Percentiles rank a stretch among this genome's conserved stretches.
These are phyloP conservation scores for Xiphias gladius DNA, from an alignment of 2,113 vertebrate genomes.

Conservation along the genomic window DNA sequence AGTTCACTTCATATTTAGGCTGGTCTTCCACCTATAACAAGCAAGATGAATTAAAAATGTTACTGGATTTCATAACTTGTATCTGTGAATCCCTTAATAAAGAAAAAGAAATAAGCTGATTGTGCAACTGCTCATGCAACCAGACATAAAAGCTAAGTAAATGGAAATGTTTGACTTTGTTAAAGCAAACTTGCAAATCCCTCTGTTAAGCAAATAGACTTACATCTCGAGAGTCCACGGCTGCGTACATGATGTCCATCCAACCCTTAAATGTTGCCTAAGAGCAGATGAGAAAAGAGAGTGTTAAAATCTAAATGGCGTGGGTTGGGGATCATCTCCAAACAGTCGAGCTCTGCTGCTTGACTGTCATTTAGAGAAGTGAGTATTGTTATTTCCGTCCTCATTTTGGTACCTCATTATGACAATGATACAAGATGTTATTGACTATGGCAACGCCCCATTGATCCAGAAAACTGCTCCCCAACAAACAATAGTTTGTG, in stretches of 20 bases:
- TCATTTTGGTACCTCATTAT: background rate
- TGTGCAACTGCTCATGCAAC: no score
- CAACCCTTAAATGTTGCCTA: slow-evolving; percentile 88
- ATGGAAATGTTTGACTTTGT: background rate
- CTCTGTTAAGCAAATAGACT: slow-evolving; percentile 27
- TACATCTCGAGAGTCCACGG: slow-evolving; percentile 85
- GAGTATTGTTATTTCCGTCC: background rate
- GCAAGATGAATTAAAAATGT: background rate
- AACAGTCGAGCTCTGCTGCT: background rate
- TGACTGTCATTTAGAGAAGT: background rate
- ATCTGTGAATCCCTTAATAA: background rate
- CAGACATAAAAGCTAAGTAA: background rate
- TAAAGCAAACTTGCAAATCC: background rate
- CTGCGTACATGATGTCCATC: slow-evolving; percentile 88
- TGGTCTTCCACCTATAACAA: slow-evolving; percentile 85
- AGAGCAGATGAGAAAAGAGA: slow-evolving; percentile 28
- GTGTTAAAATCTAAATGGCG: background rate
- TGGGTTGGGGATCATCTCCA: background rate
- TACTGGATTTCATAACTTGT: background rate
- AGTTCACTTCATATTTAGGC: slow-evolving; percentile 90
- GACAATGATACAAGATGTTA: background rate
- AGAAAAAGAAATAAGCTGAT: background rate
- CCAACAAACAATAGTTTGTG: no score
- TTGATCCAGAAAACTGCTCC: no score
- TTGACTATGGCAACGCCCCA: no score